Conservation (phyloP, 2,888 invertebrate genomes). For the Folsomia manolachei region DNA sequence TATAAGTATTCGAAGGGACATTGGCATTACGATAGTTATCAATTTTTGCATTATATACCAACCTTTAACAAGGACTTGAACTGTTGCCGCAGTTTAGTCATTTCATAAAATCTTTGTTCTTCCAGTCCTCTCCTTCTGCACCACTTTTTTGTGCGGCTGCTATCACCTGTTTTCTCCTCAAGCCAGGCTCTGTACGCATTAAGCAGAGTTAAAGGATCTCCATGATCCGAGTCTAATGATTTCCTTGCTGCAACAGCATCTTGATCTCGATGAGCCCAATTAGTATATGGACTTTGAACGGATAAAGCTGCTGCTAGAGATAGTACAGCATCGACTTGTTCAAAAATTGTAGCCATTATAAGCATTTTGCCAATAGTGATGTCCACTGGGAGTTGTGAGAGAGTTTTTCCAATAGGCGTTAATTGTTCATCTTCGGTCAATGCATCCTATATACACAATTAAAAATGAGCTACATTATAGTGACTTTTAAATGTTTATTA, state of each 20-base stretch:
- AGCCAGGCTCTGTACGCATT: constrained; percentile 88
- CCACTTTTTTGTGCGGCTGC: constrained; percentile 68
- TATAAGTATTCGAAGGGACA: no score
- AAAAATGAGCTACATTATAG: neutral
- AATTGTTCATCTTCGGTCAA: constrained; percentile 74
- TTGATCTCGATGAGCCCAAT: constrained; percentile 77
- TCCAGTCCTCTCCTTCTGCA: constrained; percentile 85
- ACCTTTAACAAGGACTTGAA: constrained; percentile 78
- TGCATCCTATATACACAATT: constrained; percentile 72
- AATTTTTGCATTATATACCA: neutral
- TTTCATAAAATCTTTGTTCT: constrained; percentile 95
- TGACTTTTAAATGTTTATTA: neutral
- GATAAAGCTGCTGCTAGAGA: constrained; percentile 88
- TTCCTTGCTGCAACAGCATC: constrained; percentile 64
- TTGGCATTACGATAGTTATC: no score
- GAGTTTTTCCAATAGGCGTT: constrained; percentile 79
- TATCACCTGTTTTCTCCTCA: constrained; percentile 65
- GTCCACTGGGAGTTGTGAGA: constrained; percentile 89
- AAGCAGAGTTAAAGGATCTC: constrained; percentile 88
- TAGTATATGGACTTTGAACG: constrained; percentile 89
- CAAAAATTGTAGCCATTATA: constrained; percentile 83
- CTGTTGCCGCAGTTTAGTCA: constrained; percentile 87
- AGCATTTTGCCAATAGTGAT: constrained; percentile 93
- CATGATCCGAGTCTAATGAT: constrained; percentile 86
- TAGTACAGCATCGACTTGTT: constrained; percentile 82